Base-by-base conservation (phyloP, 2,888 invertebrate species). In the Himalopsyche japonica region DNA sequence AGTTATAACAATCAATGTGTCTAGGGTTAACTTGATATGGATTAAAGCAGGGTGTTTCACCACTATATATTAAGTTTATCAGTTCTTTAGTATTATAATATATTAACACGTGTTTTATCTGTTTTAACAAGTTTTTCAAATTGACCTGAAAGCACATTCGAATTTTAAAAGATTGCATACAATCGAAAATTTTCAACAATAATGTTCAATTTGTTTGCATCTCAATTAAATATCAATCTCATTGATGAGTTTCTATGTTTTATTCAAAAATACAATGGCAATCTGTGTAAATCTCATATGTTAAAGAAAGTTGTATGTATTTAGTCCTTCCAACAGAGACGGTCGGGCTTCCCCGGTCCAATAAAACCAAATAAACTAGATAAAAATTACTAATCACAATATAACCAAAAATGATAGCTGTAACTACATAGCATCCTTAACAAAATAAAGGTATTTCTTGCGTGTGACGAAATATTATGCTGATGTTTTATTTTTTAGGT, bases 11-110 rank as follows among this genome's bases (percentile, higher is more conserved):
- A 87, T 87, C 87, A 87, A 86, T 87, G 87, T 87, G 83, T 87
- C 80, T 86, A 86, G 86, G 83, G 83, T 86, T 85, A 87, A 82
- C 81, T 81, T 86, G 85, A 85, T 86, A 87, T 85, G 87, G 87
- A 86, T 86, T 87, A 85, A 87, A 85, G 86, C 87, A 87, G 87
- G 87, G 87, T 87, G 87, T 87, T 84, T 86, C 86, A 87, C 87
- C 87, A 82, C 78, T 84, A 84, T 77, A 76, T 79, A 82, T 84
- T 85, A 85, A 86, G 83, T 84, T 84, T 85, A 86, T 86, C 84
- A 80, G 84, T 86, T 84, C 43, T 81, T 76, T 86, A 85, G 82
- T 85, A 81, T 79, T 85, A 82, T 86, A 64, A 80, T 76, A 84
- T 82, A 84, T 83, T 86, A 84, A 84, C 86, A 86, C 70, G 70